These are phyloP conservation scores for Rhorus exstirpatorius DNA, from an alignment of 2,888 invertebrate genomes.

Conservation along the genomic window DNA sequence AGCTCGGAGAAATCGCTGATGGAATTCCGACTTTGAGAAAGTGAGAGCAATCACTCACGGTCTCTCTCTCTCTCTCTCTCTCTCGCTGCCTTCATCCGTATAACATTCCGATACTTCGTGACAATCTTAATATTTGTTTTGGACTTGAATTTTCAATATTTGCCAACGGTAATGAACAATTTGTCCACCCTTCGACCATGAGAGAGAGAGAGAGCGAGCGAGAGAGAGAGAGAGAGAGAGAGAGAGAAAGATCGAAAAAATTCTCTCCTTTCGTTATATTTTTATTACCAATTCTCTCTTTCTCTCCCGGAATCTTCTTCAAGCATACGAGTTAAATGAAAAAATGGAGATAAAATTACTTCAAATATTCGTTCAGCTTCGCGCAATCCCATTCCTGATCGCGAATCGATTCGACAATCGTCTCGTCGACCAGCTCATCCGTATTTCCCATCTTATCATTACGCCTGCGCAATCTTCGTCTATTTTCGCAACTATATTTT, in stretches of 20 bases:
- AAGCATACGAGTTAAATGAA: slow-evolving; percentile 45
- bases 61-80: slow-evolving; percentile 13
- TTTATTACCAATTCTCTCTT: slow-evolving; percentile 41
- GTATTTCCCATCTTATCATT: slow-evolving; percentile 66
- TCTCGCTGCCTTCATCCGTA: no score
- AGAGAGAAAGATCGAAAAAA: slow-evolving; percentile 10
- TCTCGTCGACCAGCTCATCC: slow-evolving; percentile 55
- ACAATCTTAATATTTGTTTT: slow-evolving; percentile 1
- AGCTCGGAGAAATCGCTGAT: slow-evolving; percentile 44
- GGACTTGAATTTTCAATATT: slow-evolving; percentile 54
- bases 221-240: slow-evolving; percentile 1
- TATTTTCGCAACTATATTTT: slow-evolving; percentile 88
- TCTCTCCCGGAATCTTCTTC: slow-evolving; percentile 35
- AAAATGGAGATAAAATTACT: slow-evolving; percentile 77
- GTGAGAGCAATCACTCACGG: slow-evolving; percentile 24
- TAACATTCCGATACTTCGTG: slow-evolving; percentile 8
- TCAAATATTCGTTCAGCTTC: slow-evolving; percentile 84
- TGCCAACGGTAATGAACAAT: slow-evolving; percentile 43
- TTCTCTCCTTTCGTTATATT: not conserved
- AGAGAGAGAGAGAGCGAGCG: not conserved
- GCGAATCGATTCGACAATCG: slow-evolving; percentile 71
- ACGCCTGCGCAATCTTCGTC: slow-evolving; percentile 73
- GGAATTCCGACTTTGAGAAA: slow-evolving; percentile 40
- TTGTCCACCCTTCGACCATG: slow-evolving; percentile 6
- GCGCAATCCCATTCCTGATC: slow-evolving; percentile 83